These are phyloP conservation scores for Phoeniculus purpureus DNA, from an alignment of 2,797 vertebrate genomes.

Conservation along the genomic window DNA sequence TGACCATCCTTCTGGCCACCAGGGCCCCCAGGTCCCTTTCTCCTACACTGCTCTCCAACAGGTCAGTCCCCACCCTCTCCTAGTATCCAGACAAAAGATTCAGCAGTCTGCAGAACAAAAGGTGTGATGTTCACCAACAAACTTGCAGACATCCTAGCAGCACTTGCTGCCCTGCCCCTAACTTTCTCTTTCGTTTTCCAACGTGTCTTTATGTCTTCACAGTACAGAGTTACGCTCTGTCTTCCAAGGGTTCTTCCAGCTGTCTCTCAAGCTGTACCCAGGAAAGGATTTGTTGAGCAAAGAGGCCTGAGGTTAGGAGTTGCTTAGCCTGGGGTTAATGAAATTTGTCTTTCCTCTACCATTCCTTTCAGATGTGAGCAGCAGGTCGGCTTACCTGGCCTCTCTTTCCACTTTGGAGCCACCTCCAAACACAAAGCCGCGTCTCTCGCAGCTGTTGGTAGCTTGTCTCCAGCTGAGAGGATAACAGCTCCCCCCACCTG, in stretches of 20 bases:
- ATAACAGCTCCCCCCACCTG: neutral
- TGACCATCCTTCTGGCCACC: no score
- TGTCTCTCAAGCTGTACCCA: rapidly evolving
- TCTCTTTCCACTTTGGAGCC: neutral
- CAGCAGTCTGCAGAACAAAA: neutral
- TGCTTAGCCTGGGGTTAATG: neutral
- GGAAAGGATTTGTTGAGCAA: neutral
- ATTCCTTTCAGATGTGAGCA: neutral
- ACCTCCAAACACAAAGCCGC: neutral
- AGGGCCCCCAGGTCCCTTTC: no score
- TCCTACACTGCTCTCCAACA: no score
- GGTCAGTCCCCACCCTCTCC: no score
- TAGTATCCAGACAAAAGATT: neutral
- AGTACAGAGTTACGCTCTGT: neutral
- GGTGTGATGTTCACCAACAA: neutral
- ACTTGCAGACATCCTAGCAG: neutral
- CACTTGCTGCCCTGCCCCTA: neutral
- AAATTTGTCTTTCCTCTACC: neutral
- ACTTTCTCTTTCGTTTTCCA: neutral
- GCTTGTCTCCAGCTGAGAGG: neutral
- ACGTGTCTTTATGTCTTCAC: neutral
- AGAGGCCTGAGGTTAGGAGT: neutral
- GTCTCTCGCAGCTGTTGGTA: neutral
- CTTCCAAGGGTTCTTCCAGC: neutral
- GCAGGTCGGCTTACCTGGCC: neutral